A percentile compares a stretch with the other conserved stretches of the same genome.
Conservation (phyloP, 2,797 vertebrate genomes). For the Molossus alvarezi region DNA sequence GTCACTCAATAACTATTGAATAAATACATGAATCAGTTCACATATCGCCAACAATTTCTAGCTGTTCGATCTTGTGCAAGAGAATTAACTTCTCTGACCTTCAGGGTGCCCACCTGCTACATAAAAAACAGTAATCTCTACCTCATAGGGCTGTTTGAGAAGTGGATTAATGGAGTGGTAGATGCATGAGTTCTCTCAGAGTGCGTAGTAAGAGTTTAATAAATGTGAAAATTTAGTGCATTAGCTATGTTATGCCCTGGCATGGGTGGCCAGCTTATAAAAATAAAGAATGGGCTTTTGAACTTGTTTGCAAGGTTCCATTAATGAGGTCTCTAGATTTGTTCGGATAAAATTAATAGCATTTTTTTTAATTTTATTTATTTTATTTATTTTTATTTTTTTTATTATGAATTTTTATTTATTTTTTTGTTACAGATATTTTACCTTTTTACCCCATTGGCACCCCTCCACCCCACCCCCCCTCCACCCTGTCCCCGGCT, state of each 20-base stretch:
- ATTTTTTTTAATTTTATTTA: too few relatives aligned
- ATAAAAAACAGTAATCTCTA: constrained; percentile 21
- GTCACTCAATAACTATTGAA: constrained; percentile 5
- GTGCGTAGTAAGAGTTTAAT: neutral
- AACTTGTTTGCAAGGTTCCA: neutral
- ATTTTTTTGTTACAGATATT: too few relatives aligned
- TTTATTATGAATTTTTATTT: too few relatives aligned
- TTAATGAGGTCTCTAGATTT: constrained; percentile 44
- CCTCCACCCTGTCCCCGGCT: too few relatives aligned
- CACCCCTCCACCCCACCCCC: too few relatives aligned
- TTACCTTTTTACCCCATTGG: too few relatives aligned
- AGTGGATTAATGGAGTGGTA: neutral
- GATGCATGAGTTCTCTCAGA: neutral
- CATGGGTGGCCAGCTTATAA: neutral
- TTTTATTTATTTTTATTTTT: too few relatives aligned
- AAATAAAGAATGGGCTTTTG: neutral
- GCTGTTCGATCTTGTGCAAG: neutral
- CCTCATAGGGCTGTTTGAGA: neutral
- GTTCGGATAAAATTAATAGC: constrained; percentile 64
- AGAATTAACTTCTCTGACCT: neutral
- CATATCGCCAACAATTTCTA: neutral
- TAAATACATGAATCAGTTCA: neutral
- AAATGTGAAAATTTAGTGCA: constrained; percentile 16
- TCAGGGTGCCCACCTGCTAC: neutral
- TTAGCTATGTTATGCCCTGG: neutral